These are phyloP conservation scores for Leucophenga montana DNA, from an alignment of 2,888 invertebrate species.

Conservation along the genomic window DNA sequence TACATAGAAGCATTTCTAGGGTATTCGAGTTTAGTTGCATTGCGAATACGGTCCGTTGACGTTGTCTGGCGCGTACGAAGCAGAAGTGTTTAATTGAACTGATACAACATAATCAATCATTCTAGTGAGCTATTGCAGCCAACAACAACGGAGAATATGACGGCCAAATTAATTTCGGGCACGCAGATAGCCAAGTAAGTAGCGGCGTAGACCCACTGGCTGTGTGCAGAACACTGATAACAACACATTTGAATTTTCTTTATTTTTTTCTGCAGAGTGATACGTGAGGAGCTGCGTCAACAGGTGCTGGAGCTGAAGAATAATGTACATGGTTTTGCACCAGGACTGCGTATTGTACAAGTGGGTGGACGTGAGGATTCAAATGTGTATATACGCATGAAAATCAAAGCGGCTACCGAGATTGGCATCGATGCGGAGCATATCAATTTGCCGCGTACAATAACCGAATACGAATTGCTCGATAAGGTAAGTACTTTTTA, in stretches of 20 bases:
- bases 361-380: constrained; percentile 98
- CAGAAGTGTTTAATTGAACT: constrained; percentile 28
- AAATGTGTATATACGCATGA: constrained; percentile 98
- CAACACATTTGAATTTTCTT: not conserved
- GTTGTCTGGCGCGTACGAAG: not conserved
- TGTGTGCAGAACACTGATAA: no score
- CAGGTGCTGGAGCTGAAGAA: constrained; percentile 79
- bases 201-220: no score
- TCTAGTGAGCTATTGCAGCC: constrained; percentile 44
- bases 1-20: not conserved
- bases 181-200: constrained; percentile 81
- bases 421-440: constrained; percentile 91
- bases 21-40: constrained; percentile 51
- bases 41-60: constrained; percentile 36
- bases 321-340: constrained; percentile 78
- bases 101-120: constrained; percentile 38
- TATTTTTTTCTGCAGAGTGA: constrained; percentile 76
- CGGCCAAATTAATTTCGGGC: constrained; percentile 78
- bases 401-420: constrained; percentile 91
- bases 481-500: constrained; percentile 61
- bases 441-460: constrained; percentile 84
- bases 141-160: constrained; percentile 50
- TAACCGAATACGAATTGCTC: constrained; percentile 82
- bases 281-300: constrained; percentile 79
- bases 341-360: constrained; percentile 93